Conservation (phyloP, 2,113 vertebrate species). For the Cranoglanis bouderius region DNA sequence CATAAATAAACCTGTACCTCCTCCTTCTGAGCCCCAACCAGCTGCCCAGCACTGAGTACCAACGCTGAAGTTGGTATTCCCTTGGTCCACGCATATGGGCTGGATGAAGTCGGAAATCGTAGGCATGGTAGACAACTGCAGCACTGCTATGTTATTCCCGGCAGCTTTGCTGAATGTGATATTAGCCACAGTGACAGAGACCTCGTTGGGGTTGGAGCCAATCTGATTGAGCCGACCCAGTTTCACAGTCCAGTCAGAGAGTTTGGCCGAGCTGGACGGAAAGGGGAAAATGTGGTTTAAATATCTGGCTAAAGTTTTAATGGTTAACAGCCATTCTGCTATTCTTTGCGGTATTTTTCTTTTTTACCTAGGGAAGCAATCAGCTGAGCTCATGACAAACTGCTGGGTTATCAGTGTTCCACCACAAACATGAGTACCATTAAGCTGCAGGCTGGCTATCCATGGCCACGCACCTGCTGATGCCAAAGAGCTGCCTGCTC, state of each 20-base stretch:
- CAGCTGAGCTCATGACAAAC: slow-evolving; percentile 68
- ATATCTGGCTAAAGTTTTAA: not conserved
- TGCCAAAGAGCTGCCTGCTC: not conserved
- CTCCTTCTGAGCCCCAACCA: slow-evolving; percentile 54
- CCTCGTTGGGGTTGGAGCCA: slow-evolving; percentile 46
- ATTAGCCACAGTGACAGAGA: slow-evolving; percentile 43
- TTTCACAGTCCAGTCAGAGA: slow-evolving; percentile 54
- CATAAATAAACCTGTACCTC: slow-evolving; percentile 37
- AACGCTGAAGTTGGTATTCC: not conserved
- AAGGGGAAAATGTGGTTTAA: not conserved
- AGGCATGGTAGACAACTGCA: slow-evolving; percentile 40
- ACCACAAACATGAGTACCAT: slow-evolving; percentile 65
- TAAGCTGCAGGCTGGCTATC: slow-evolving; percentile 74
- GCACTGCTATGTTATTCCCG: slow-evolving; percentile 53
- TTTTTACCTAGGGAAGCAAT: slow-evolving; percentile 66
- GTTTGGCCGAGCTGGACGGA: slow-evolving; percentile 38
- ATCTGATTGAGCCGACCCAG: slow-evolving; percentile 55
- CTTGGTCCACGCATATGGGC: slow-evolving; percentile 57
- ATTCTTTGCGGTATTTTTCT: too few species aligned
- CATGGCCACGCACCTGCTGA: slow-evolving; percentile 69
- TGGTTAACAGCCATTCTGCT: not conserved
- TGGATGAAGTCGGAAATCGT: slow-evolving; percentile 51
- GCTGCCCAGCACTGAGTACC: slow-evolving; percentile 55
- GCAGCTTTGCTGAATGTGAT: slow-evolving; percentile 47
- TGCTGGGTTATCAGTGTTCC: slow-evolving; percentile 70